These are phyloP conservation scores for Peromyscus nudipes DNA, from an alignment of 2,797 vertebrate species.

Conservation along the genomic window DNA sequence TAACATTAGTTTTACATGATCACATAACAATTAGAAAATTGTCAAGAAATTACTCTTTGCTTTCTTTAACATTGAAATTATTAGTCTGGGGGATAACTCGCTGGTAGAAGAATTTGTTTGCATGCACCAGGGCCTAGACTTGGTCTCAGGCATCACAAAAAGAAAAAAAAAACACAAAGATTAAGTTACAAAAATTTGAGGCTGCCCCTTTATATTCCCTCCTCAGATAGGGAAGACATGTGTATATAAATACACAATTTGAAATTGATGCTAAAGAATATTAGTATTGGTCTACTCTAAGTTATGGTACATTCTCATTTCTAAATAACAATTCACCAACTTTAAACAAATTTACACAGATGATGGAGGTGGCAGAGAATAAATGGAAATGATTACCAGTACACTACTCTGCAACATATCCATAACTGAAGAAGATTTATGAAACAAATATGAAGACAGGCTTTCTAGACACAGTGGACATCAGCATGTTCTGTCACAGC, in stretches of 20 bases:
- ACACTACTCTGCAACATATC: background rate
- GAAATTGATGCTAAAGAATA: background rate
- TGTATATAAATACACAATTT: background rate
- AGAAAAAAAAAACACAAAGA: background rate
- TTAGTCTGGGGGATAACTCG: fast-evolving
- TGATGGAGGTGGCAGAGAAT: background rate
- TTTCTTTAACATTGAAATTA: background rate
- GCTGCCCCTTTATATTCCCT: background rate
- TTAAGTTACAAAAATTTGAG: background rate
- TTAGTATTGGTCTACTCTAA: background rate
- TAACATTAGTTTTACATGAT: no score
- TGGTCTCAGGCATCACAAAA: background rate
- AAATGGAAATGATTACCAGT: background rate
- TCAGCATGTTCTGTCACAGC: background rate
- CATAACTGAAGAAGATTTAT: background rate
- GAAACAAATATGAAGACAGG: background rate
- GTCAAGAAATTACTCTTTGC: background rate
- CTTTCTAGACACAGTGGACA: background rate
- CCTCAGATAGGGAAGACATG: background rate
- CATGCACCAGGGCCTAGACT: no score
- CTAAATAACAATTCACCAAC: background rate
- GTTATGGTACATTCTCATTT: background rate
- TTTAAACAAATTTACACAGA: background rate
- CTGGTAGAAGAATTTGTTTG: background rate
- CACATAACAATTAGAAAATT: no score